Conservation (phyloP, 1,140 invertebrate species). For the Aricia agestis region DNA sequence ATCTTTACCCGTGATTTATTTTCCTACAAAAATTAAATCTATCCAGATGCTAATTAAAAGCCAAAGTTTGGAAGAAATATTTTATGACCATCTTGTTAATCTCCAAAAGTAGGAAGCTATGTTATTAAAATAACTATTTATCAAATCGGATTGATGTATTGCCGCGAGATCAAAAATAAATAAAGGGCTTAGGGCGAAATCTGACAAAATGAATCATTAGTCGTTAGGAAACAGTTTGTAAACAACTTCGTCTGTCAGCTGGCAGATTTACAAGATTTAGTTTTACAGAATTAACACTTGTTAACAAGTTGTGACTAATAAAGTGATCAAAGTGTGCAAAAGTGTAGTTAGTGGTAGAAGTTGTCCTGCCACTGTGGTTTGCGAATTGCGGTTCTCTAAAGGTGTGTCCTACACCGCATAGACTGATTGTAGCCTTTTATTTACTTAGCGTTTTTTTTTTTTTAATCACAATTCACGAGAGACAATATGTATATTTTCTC, state of each 20-base stretch:
- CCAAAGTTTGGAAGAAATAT: too few relatives aligned
- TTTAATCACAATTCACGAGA: too few relatives aligned
- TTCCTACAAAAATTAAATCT: background rate
- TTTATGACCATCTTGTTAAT: background rate
- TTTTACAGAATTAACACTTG: background rate
- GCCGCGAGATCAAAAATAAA: conserved; percentile 1
- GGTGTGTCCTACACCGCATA: too few relatives aligned
- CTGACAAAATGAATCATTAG: conserved; percentile 57
- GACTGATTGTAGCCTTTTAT: too few relatives aligned
- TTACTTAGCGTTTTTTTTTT: too few relatives aligned
- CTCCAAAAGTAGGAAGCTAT: background rate
- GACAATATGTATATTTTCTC: too few relatives aligned
- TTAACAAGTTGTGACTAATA: background rate
- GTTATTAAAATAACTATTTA: background rate
- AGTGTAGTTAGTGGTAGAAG: background rate
- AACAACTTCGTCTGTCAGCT: conserved; percentile 46
- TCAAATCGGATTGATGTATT: conserved; percentile 1
- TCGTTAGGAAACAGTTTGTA: conserved; percentile 50
- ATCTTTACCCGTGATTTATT: too few relatives aligned
- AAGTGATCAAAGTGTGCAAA: background rate
- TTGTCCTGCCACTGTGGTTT: too few relatives aligned
- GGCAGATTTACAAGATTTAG: conserved; percentile 30
- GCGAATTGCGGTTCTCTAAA: too few relatives aligned
- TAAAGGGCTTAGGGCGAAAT: conserved; percentile 25
- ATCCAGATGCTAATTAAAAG: background rate